These are phyloP conservation scores for Caenorhabditis remanei DNA, from an alignment of 1,140 invertebrate species.

Conservation along the genomic window DNA sequence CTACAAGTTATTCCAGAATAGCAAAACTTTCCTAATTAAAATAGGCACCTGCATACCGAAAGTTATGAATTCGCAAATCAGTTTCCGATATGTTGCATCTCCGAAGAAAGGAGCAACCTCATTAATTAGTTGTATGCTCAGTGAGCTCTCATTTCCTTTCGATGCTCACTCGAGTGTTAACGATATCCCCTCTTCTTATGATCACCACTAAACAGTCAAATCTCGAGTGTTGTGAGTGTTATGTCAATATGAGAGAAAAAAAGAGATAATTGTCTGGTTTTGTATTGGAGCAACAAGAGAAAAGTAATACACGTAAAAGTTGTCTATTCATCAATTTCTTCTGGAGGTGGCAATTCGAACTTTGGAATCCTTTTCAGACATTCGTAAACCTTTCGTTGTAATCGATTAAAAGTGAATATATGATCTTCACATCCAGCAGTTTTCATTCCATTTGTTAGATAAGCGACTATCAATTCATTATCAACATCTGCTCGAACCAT, in stretches of 20 bases:
- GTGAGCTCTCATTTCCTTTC: neutral
- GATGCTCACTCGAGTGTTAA: slow-evolving; percentile 53
- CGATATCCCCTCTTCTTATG: slow-evolving; percentile 28
- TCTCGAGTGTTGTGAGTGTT: slow-evolving; percentile 19
- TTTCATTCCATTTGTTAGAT: slow-evolving; percentile 67
- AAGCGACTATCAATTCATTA: slow-evolving; percentile 65
- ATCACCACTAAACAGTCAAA: slow-evolving; percentile 35
- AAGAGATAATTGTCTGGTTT: neutral
- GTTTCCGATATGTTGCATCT: slow-evolving; percentile 13
- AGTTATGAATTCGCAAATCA: neutral
- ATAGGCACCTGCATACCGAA: neutral
- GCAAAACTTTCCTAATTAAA: neutral
- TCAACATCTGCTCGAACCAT: slow-evolving; percentile 63
- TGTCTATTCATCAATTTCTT: neutral
- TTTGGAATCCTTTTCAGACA: slow-evolving; percentile 52
- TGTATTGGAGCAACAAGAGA: neutral
- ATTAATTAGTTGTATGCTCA: slow-evolving; percentile 57
- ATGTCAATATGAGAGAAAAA: slow-evolving; percentile 15
- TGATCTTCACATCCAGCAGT: slow-evolving; percentile 62
- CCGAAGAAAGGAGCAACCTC: neutral
- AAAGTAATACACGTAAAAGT: neutral
- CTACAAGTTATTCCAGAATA: neutral
- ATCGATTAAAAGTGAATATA: slow-evolving; percentile 61
- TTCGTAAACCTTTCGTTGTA: slow-evolving; percentile 58
- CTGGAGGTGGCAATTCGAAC: slow-evolving; percentile 31